phyloP scores from a whole-genome alignment of 1,140 invertebrate species.

The Oryctes rhinoceros region DNA sequence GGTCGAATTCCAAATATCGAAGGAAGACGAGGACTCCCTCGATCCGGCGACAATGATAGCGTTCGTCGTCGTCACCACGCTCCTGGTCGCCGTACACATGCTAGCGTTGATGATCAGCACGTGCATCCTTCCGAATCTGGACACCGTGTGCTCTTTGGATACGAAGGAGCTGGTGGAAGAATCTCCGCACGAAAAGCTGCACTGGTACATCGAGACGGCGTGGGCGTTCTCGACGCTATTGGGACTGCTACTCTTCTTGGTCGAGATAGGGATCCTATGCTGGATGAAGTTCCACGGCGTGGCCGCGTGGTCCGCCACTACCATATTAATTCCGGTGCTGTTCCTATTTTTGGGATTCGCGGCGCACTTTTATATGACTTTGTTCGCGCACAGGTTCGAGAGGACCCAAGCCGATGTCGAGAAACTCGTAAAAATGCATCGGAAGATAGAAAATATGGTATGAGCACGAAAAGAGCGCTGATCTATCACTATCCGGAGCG shows the following conservation, averaged over 20 bases:
- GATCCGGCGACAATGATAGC: conserved; percentile 86
- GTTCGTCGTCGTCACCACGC: conserved; percentile 93
- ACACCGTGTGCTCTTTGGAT: conserved; percentile 87
- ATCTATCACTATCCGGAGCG: no score
- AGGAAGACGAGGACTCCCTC: conserved; percentile 46
- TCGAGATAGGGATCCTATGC: conserved; percentile 95
- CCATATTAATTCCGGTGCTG: conserved; percentile 88
- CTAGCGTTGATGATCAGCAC: conserved; percentile 98
- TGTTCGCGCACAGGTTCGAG: conserved; percentile 92
- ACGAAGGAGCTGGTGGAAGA: conserved; percentile 84
- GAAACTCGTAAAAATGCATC: conserved; percentile 86
- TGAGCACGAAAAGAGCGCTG: no score
- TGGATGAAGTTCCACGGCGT: conserved; percentile 90
- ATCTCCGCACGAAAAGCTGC: conserved; percentile 84
- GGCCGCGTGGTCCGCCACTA: conserved; percentile 88
- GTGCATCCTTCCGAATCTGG: conserved; percentile 94
- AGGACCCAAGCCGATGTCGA: conserved; percentile 82
- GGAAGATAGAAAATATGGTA: conserved; percentile 56
- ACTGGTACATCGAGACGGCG: conserved; percentile 95
- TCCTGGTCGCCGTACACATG: conserved; percentile 97
- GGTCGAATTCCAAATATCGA: conserved; percentile 61
- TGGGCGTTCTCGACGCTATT: conserved; percentile 97
- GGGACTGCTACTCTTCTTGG: conserved; percentile 90
- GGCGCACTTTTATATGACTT: conserved; percentile 90
- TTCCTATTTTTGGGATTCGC: conserved; percentile 92